phyloP scores from a whole-genome alignment of 2,888 invertebrate genomes.

The Aphidoletes aphidimyza region DNA sequence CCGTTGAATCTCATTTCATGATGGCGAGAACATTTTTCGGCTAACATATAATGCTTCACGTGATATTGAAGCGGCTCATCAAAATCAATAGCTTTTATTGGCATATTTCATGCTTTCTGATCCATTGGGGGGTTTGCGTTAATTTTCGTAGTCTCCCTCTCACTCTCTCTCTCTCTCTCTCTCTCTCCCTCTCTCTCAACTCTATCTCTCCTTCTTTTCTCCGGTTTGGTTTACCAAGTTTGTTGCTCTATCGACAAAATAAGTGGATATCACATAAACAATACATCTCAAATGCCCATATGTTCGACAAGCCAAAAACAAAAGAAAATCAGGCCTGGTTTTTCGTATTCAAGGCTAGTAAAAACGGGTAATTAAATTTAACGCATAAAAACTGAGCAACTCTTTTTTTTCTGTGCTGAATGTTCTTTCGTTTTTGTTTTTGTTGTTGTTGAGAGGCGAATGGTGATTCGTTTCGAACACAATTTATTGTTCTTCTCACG shows the following conservation, averaged over 20 bases:
- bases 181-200: neutral
- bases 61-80: no score
- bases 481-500: neutral
- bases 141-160: no score
- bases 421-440: neutral
- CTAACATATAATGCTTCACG: no score
- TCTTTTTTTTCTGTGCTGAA: no score
- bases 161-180: no score
- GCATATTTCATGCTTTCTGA: no score
- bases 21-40: neutral
- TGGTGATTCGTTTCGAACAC: neutral
- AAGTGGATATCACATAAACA: neutral
- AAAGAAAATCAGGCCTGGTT: neutral
- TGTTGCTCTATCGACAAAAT: neutral
- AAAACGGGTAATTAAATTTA: constrained; percentile 23
- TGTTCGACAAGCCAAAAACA: neutral
- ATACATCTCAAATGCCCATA: constrained; percentile 22
- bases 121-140: no score
- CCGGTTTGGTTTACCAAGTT: neutral
- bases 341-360: neutral
- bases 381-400: no score
- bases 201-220: neutral
- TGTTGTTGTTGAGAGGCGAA: neutral
- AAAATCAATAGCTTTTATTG: no score
- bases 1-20: no score